Base-by-base conservation (phyloP, 2,113 vertebrate genomes). In the Scomber colias region DNA sequence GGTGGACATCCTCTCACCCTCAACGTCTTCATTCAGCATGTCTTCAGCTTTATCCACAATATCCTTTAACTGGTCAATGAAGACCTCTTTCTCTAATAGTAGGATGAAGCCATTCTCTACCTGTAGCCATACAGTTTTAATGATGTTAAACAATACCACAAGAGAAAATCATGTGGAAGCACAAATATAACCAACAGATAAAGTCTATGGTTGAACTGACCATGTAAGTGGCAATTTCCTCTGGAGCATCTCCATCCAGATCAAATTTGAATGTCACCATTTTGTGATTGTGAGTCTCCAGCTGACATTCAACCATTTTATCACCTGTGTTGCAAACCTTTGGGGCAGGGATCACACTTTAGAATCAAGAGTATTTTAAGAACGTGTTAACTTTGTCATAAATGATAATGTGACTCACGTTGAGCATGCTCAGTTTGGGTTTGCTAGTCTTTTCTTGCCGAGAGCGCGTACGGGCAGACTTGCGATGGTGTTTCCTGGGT, bases 251-350 rank as follows among this genome's bases (percentile, higher is more conserved):
- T 24, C 98, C 97, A n/a, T 99, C 98, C 87, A 99, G 92, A 85
- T 99, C 98, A 65, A 99, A 99, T 89, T 99, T 99, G 89, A 99
- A 99, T 0, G 98, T 99, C 89, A 99, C 98, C 97, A 97, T 99
- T 94, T 99, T 99, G 93, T 99, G 98, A 89, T 99, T 99, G 90
- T 99, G 98, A 3, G 98, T 99, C 85, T 99, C 98, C 61, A 99
- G 94, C 85, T 99, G 98, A 78, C 98, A 99, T 89, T 99, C 98
- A 19, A 99, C 98, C 98, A 99, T 99, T 94, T 99, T 99, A 92
- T 99, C 98, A 0, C 98, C 98, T 0, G 97, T 98, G 92, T 99
- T 97, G 76, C 95, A 97, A 16, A 99, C 98, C 98, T 99, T 84
- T 57, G 44, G 27, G 61, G 16, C 24, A 75, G 10, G 3, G 13